A percentile compares a stretch with the other conserved stretches of the same genome.
These are phyloP conservation scores for Ptychoptera albimana DNA, from an alignment of 2,888 invertebrate species.

Conservation along the genomic window DNA sequence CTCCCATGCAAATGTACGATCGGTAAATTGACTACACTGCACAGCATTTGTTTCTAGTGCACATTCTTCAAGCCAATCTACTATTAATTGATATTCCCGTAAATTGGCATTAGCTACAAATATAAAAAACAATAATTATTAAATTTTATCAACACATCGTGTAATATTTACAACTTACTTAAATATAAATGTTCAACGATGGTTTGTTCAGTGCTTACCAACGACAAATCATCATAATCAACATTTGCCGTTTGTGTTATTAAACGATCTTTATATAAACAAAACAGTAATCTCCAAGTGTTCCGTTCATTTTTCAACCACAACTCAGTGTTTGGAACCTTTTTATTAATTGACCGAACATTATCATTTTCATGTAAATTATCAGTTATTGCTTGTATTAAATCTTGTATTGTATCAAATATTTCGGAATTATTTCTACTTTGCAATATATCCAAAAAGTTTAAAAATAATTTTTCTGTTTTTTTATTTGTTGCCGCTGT, in stretches of 20 bases:
- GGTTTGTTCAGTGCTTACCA: conserved; percentile 38
- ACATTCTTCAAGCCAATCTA: conserved; percentile 85
- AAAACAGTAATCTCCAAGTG: conserved; percentile 74
- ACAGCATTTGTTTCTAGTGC: conserved; percentile 39
- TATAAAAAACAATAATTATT: conserved; percentile 13
- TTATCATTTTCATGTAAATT: conserved; percentile 11
- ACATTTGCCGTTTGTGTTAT: conserved; percentile 27
- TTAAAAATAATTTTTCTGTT: conserved; percentile 21
- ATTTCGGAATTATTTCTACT: conserved; percentile 18
- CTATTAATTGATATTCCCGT: conserved; percentile 63
- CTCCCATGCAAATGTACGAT: conserved; percentile 76
- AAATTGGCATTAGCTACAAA: conserved; percentile 38
- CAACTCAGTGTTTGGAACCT: conserved; percentile 17
- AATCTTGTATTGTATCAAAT: conserved; percentile 13
- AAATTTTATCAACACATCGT: conserved; percentile 23
- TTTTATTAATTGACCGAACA: conserved; percentile 8
- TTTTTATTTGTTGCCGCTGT: conserved; percentile 15
- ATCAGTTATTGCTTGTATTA: conserved; percentile 12
- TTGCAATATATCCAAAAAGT: conserved; percentile 27
- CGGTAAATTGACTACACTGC: conserved; percentile 57
- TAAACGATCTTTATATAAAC: conserved; percentile 67
- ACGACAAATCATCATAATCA: conserved; percentile 24
- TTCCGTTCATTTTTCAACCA: conserved; percentile 71
- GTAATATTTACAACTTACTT: conserved; percentile 19
- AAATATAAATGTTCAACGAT: conserved; percentile 28